Percentiles rank a stretch among this genome's conserved stretches.
These are phyloP conservation scores for Botia kubotai DNA, from an alignment of 2,797 vertebrate genomes.

Conservation along the genomic window DNA sequence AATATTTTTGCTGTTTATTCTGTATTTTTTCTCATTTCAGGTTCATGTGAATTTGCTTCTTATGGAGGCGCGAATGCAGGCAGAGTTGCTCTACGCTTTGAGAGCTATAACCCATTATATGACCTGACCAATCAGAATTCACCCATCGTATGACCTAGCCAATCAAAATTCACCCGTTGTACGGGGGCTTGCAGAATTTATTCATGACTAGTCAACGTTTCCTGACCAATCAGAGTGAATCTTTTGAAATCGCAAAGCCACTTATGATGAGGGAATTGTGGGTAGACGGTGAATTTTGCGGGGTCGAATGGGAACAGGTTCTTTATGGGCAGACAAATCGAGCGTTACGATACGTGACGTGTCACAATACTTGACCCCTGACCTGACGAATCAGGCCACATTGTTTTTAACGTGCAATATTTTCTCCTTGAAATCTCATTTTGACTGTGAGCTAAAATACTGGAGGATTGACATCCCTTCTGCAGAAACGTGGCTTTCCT, in stretches of 20 bases:
- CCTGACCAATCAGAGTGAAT: neutral
- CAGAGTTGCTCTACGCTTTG: slow-evolving; percentile 98
- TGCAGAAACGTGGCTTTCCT: neutral
- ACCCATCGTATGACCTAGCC: slow-evolving; percentile 72
- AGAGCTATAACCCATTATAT: slow-evolving; percentile 99
- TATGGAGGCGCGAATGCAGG: slow-evolving; percentile 99
- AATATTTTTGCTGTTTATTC: slow-evolving; percentile 67
- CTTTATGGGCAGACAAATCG: slow-evolving; percentile 6
- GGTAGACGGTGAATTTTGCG: neutral
- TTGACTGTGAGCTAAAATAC: neutral
- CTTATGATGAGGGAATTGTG: slow-evolving; percentile 7
- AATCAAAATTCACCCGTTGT: slow-evolving; percentile 10
- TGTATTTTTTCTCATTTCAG: slow-evolving; percentile 68
- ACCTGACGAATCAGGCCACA: neutral
- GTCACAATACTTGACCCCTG: neutral
- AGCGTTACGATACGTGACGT: neutral
- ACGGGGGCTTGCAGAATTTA: neutral
- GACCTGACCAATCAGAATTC: slow-evolving; percentile 92
- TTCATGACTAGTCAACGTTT: neutral
- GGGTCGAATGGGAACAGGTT: neutral
- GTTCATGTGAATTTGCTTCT: slow-evolving; percentile 99
- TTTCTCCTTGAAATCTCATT: slow-evolving; percentile 5
- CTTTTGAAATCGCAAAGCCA: neutral
- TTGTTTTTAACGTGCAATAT: slow-evolving; percentile 32
- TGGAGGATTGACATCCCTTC: neutral